Evolutionary conservation across 2,888 invertebrate genomes (phyloP).

Genomic region (Bellardia pandia): DNA sequence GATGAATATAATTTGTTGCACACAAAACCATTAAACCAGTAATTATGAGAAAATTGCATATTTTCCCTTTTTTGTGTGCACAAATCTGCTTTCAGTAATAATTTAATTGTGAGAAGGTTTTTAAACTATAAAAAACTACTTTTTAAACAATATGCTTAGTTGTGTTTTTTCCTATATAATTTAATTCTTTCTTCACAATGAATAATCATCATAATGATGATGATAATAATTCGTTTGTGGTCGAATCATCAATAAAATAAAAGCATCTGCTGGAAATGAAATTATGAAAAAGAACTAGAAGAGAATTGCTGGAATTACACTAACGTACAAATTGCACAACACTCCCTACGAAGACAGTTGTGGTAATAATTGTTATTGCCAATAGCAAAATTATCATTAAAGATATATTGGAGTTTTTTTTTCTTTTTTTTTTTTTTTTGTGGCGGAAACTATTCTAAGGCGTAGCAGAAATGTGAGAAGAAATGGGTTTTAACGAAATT

Average conservation of each 20-base stretch:
- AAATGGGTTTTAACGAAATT: neutral
- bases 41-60: constrained; percentile 33
- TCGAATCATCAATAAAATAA: constrained; percentile 54
- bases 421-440: neutral
- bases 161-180: neutral
- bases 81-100: constrained; percentile 17
- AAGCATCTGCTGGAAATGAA: constrained; percentile 54
- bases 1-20: neutral
- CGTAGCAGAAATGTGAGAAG: neutral
- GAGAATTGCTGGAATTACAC: constrained; percentile 38
- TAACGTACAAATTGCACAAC: constrained; percentile 31
- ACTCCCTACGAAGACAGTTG: constrained; percentile 65
- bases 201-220: constrained; percentile 53
- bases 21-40: neutral
- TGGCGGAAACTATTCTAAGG: constrained; percentile 1
- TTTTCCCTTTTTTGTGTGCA: neutral
- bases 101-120: constrained; percentile 45
- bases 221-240: constrained; percentile 58
- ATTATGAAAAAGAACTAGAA: constrained; percentile 15
- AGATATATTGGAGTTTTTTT: constrained; percentile 36
- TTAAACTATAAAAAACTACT: neutral
- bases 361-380: constrained; percentile 62
- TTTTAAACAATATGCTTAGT: constrained; percentile 44
- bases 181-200: constrained; percentile 34
- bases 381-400: constrained; percentile 64